Conservation (phyloP, 1,140 invertebrate species). For the Tetranychus urticae region DNA sequence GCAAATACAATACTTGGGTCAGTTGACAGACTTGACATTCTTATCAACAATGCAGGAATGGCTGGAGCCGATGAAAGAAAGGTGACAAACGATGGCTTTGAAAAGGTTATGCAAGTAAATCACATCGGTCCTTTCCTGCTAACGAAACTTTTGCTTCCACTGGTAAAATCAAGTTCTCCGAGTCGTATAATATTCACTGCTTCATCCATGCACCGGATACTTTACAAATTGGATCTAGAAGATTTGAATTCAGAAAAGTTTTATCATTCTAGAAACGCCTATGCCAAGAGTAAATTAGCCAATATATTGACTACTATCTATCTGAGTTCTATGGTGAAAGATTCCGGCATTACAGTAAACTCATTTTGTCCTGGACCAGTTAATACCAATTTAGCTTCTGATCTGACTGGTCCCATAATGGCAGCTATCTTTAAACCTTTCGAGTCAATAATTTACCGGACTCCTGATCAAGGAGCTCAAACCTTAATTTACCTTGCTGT, state of each 20-base stretch:
- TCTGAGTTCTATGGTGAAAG: slow-evolving; percentile 37
- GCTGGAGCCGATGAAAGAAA: neutral
- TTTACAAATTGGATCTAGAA: slow-evolving; percentile 1
- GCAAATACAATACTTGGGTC: slow-evolving; percentile 15
- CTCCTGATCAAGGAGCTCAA: too few relatives aligned
- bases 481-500: too few relatives aligned
- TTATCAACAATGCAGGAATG: neutral
- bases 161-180: neutral
- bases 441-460: too few relatives aligned
- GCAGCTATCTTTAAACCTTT: too few relatives aligned
- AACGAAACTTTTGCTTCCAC: slow-evolving; percentile 54
- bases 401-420: neutral
- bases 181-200: neutral
- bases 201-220: neutral
- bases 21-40: slow-evolving; percentile 21
- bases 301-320: slow-evolving; percentile 70
- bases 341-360: slow-evolving; percentile 3
- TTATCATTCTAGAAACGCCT: slow-evolving; percentile 26
- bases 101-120: too few relatives aligned
- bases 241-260: neutral
- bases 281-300: slow-evolving; percentile 63
- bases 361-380: slow-evolving; percentile 11
- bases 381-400: slow-evolving; percentile 10
- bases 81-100: too few relatives aligned
- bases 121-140: slow-evolving; percentile 24